Base-by-base conservation (phyloP, 2,797 vertebrate genomes). In the Falco biarmicus region DNA sequence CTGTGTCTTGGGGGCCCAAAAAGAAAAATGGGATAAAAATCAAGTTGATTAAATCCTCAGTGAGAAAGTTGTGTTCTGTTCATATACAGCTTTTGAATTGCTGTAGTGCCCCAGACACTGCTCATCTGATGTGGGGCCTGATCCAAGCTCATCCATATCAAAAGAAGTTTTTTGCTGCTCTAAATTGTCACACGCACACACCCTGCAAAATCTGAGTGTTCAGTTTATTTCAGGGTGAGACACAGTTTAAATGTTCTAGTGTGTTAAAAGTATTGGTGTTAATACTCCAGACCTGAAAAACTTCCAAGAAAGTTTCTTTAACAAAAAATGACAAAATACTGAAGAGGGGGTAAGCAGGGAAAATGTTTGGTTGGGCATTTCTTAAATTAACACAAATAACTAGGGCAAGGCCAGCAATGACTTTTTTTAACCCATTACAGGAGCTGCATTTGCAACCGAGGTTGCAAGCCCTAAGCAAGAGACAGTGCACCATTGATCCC, bases 341-440 rank as follows among this genome's bases (percentile, higher is more conserved):
- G 50, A 87, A 87, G 88, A 50, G 22, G 37, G 16, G 1, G 80
- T 90, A 93, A 65, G 47, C 9, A 87, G 57, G 59, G 13, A 43
- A 91, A 75, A 84, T 54, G 25, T 65, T 75, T 89, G 50, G 11
- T 76, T 93, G 78, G 14, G 20, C 66, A 15, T 91, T 92, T 85
- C 73, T 89, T 90, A 90, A 91, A 77, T 93, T 81, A 84, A 70
- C 63, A 87, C 22, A 70, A 45, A 83, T 83, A 92, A 87, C 53
- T 78, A 87, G 84, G 71, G 29, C 89, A 91, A 89, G 68, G 64
- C 81, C 84, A 87, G 68, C 57, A 61, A 24, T 64, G 51, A n/a
- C 78, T 89, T 90, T 88, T 90, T 95, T 92, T 66, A 92, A 92
- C 87, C 80, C 57, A 51, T 87, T 89, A 83, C 64, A 95, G 93